phyloP scores from a whole-genome alignment of 2,888 invertebrate genomes.

The Diadromus collaris region DNA sequence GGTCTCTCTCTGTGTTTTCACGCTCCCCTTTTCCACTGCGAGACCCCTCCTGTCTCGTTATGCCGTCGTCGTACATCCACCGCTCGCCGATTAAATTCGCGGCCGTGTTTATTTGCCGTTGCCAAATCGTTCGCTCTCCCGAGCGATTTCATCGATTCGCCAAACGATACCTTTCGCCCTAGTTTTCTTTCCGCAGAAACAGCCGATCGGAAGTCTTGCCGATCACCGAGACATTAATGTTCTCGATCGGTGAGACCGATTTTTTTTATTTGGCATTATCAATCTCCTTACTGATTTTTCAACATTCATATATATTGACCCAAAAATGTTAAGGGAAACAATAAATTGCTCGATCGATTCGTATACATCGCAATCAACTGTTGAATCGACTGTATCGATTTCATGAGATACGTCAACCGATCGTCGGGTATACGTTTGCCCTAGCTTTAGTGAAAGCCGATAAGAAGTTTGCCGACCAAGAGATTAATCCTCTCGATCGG shows the following conservation, averaged over 20 bases:
- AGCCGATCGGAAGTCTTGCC: neutral
- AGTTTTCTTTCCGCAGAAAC: constrained; percentile 4
- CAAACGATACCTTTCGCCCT: constrained; percentile 32
- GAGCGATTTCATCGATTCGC: constrained; percentile 35
- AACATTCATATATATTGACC: no score
- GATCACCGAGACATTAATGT: neutral
- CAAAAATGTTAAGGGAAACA: no score
- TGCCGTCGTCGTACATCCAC: constrained; percentile 38
- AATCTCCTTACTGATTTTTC: no score
- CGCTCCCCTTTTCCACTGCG: neutral
- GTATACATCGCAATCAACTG: no score
- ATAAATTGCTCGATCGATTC: no score
- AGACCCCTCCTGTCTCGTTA: constrained; percentile 29
- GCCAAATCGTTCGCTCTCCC: constrained; percentile 47
- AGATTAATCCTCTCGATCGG: no score
- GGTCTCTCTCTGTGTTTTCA: constrained; percentile 31
- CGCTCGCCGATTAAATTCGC: constrained; percentile 33
- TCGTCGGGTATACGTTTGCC: no score
- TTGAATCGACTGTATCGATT: no score
- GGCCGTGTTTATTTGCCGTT: constrained; percentile 48
- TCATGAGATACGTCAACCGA: no score
- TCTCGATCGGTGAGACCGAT: neutral
- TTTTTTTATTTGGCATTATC: no score
- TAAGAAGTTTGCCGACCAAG: no score
- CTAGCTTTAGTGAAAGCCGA: no score